A percentile compares a stretch with the other conserved stretches of the same genome.
phyloP scores from a whole-genome alignment of 2,797 vertebrate genomes.

The Tarsius wallacei region DNA sequence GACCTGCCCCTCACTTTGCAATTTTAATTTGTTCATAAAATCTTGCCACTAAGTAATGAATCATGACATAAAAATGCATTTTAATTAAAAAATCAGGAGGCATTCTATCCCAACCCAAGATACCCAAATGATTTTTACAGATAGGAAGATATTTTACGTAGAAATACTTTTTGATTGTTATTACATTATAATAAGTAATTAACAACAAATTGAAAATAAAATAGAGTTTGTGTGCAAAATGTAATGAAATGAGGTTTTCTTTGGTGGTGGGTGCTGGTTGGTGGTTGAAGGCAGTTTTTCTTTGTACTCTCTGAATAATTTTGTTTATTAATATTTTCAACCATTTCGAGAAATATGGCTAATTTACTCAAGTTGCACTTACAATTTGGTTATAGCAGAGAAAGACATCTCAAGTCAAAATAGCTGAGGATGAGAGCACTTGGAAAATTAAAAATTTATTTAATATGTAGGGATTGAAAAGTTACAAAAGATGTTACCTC shows the following conservation, averaged over 20 bases:
- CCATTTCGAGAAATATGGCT: background rate
- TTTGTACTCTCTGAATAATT: background rate
- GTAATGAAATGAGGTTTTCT: background rate
- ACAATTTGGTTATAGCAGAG: background rate
- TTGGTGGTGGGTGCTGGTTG: no score
- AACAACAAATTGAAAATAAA: background rate
- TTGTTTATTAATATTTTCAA: background rate
- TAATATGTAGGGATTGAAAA: background rate
- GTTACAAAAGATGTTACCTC: background rate
- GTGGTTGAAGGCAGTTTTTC: background rate
- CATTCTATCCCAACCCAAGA: background rate
- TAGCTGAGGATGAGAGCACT: background rate
- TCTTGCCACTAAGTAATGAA: background rate
- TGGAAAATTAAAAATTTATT: background rate
- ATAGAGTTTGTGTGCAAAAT: background rate
- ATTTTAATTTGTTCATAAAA: background rate
- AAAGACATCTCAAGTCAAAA: background rate
- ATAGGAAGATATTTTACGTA: conserved; percentile 54
- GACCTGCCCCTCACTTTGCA: background rate
- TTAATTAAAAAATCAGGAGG: background rate
- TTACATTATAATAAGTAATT: background rate
- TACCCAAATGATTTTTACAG: background rate
- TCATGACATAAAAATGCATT: background rate
- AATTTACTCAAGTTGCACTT: background rate
- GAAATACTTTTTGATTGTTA: background rate